Conservation (phyloP, 2,888 invertebrate species). For the Latheticus oryzae region DNA sequence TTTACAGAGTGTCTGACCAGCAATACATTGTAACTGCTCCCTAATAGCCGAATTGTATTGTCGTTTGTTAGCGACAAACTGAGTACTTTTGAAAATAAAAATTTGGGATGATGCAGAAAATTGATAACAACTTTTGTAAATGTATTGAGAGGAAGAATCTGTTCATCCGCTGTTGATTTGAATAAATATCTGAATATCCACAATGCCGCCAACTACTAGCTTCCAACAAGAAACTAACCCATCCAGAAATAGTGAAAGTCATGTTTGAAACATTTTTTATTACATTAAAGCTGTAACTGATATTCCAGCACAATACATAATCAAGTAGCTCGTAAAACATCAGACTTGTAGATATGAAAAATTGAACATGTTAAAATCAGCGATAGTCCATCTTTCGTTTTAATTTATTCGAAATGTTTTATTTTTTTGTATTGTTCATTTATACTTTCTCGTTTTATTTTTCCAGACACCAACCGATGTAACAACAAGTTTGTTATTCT, state of each 20-base stretch:
- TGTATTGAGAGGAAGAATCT: too few relatives aligned
- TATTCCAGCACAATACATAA: slow-evolving; percentile 17
- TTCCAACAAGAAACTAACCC: slow-evolving; percentile 9
- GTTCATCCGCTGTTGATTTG: too few relatives aligned
- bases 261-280: slow-evolving; percentile 9
- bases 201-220: too few relatives aligned
- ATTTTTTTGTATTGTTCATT: slow-evolving; percentile 3
- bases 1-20: too few relatives aligned
- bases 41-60: too few relatives aligned
- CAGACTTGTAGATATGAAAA: slow-evolving; percentile 4
- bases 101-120: too few relatives aligned
- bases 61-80: too few relatives aligned
- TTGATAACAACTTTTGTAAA: too few relatives aligned
- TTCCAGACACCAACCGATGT: slow-evolving; percentile 18
- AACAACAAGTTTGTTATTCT: slow-evolving; percentile 27
- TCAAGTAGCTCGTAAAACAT: slow-evolving; percentile 16
- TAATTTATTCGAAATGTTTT: slow-evolving; percentile 21
- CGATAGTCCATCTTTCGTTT: slow-evolving; percentile 16
- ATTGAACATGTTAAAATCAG: slow-evolving; percentile 15
- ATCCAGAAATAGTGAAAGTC: slow-evolving; percentile 19
- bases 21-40: too few relatives aligned
- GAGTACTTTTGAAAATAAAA: too few relatives aligned
- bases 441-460: slow-evolving; percentile 8
- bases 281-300: slow-evolving; percentile 5
- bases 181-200: too few relatives aligned